Evolutionary conservation across 2,113 vertebrate species (phyloP).

Genomic region (Clupea harengus): DNA sequence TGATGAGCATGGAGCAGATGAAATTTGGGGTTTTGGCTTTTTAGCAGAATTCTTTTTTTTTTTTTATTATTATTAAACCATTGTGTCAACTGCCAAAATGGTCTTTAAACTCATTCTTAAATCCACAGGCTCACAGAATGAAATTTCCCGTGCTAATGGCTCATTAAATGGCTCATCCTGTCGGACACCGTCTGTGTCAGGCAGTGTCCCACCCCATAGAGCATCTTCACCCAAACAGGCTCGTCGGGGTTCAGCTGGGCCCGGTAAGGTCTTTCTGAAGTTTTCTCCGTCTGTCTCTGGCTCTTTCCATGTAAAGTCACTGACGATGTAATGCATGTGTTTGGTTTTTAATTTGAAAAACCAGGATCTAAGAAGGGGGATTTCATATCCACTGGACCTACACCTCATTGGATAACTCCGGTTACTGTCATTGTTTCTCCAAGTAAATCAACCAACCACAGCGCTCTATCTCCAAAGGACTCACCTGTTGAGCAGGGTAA

Average conservation of each 20-base stretch:
- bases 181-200: background rate
- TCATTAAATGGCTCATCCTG: background rate
- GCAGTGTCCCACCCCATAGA: background rate
- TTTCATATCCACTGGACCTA: background rate
- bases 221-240: background rate
- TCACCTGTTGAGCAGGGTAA: constrained; percentile 14
- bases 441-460: constrained; percentile 7
- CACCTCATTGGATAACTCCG: background rate
- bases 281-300: background rate
- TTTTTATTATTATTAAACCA: background rate
- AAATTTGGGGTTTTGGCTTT: background rate
- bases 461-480: background rate
- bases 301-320: background rate
- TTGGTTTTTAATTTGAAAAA: background rate
- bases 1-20: background rate
- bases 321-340: background rate
- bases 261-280: background rate
- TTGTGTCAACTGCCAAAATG: background rate
- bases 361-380: constrained; percentile 19
- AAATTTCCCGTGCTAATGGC: background rate
- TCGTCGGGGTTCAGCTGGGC: background rate
- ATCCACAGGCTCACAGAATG: background rate
- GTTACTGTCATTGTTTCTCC: background rate
- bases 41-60: background rate
- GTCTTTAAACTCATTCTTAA: background rate